Evolutionary conservation across 2,113 vertebrate genomes (phyloP).

Genomic region (Spea bombifrons): DNA sequence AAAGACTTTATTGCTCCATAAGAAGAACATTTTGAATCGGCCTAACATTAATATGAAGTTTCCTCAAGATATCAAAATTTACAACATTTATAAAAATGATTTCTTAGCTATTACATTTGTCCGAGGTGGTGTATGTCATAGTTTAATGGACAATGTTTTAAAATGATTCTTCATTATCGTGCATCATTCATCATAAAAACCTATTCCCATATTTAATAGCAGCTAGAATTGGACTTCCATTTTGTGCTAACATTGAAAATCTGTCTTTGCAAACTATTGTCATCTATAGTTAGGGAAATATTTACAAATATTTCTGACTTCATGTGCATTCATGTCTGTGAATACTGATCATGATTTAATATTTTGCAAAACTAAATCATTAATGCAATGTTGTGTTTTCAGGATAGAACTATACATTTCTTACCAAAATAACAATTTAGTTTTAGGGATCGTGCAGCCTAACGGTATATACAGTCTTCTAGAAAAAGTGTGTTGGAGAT

Average conservation of each 20-base stretch:
- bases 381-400: too few relatives aligned
- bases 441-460: too few relatives aligned
- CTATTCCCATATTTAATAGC: neutral
- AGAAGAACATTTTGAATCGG: neutral
- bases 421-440: too few relatives aligned
- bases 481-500: too few relatives aligned
- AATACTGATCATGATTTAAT: too few relatives aligned
- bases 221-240: neutral
- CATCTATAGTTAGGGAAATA: too few relatives aligned
- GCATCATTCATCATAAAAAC: conserved; percentile 1
- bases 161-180: conserved; percentile 4
- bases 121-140: conserved; percentile 3
- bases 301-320: too few relatives aligned
- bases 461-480: too few relatives aligned
- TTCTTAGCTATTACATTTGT: conserved; percentile 18
- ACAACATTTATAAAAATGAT: conserved; percentile 19
- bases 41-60: conserved; percentile 10
- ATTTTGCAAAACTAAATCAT: too few relatives aligned
- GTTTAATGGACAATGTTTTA: neutral
- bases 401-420: too few relatives aligned
- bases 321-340: too few relatives aligned
- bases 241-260: neutral
- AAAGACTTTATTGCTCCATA: neutral
- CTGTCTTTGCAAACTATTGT: too few relatives aligned
- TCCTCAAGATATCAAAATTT: conserved; percentile 12